A percentile compares a stretch with the other conserved stretches of the same genome.
These are phyloP conservation scores for Branchipolynoe longqiensis DNA, from an alignment of 2,888 invertebrate species.

Conservation along the genomic window DNA sequence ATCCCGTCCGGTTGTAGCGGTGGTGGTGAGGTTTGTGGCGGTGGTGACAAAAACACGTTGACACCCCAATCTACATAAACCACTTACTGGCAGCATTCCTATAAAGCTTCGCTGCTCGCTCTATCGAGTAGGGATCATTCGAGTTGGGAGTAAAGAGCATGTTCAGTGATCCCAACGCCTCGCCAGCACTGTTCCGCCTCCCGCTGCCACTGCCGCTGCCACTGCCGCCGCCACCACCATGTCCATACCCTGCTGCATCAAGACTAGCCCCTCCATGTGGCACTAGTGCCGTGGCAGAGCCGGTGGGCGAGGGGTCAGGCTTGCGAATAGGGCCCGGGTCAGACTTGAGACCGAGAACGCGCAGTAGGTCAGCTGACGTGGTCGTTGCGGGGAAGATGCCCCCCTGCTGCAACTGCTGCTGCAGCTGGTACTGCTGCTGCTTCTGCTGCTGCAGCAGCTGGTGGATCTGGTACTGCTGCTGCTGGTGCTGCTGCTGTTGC, in stretches of 20 bases:
- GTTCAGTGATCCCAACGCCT: background rate
- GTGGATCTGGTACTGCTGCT: conserved; percentile 50
- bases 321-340: conserved; percentile 46
- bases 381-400: too few relatives aligned
- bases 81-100: conserved; percentile 87
- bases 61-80: too few relatives aligned
- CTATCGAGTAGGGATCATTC: conserved; percentile 82
- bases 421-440: conserved; percentile 50
- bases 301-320: background rate
- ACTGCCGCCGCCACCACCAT: background rate
- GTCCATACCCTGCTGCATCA: background rate
- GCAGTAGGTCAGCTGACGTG: conserved; percentile 24
- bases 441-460: conserved; percentile 44
- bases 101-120: conserved; percentile 86
- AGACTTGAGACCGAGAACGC: conserved; percentile 38
- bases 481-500: conserved; percentile 63
- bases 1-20: too few relatives aligned
- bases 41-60: too few relatives aligned
- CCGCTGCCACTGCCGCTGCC: background rate
- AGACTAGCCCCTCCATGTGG: too few relatives aligned
- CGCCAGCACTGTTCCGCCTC: background rate
- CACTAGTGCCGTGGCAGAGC: background rate
- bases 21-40: too few relatives aligned
- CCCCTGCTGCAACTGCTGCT: conserved; percentile 31
- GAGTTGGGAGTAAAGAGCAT: conserved; percentile 11